Evolutionary conservation across 2,888 invertebrate species (phyloP).

Genomic region (Eupithecia pulchellata): DNA sequence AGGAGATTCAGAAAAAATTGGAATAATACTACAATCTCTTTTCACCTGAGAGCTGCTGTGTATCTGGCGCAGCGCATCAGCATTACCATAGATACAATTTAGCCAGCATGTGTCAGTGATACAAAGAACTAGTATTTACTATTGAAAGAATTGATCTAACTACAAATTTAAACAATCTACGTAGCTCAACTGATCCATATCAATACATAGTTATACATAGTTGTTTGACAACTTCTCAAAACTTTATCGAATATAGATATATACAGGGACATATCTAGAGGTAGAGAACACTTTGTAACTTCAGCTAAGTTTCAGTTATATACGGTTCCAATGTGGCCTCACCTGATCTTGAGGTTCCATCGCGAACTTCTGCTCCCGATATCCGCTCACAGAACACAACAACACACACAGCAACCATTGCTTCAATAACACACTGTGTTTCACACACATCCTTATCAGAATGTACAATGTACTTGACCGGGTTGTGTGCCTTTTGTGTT

Average conservation of each 20-base stretch:
- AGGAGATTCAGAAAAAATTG: no score
- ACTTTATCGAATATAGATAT: background rate
- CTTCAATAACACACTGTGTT: constrained; percentile 49
- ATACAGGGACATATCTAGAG: background rate
- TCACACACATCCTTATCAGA: constrained; percentile 67
- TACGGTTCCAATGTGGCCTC: constrained; percentile 39
- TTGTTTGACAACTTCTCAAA: background rate
- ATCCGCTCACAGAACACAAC: constrained; percentile 61
- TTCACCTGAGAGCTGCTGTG: no score
- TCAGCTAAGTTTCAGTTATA: constrained; percentile 9
- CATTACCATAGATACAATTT: no score
- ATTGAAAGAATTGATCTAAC: no score
- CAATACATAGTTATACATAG: no score
- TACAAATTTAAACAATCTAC: no score
- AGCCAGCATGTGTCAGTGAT: no score
- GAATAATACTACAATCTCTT: no score
- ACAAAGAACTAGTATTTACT: no score
- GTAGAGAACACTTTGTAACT: background rate
- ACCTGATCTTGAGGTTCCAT: constrained; percentile 82
- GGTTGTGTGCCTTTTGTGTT: constrained; percentile 62
- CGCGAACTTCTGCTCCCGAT: constrained; percentile 76
- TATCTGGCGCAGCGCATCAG: no score
- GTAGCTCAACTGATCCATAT: no score
- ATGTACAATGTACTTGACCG: constrained; percentile 76
- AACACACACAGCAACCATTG: constrained; percentile 60